Percentiles rank a stretch among this genome's conserved stretches.
Evolutionary conservation across 2,797 vertebrate species (phyloP).

Genomic region (Onychomys arenicola): DNA sequence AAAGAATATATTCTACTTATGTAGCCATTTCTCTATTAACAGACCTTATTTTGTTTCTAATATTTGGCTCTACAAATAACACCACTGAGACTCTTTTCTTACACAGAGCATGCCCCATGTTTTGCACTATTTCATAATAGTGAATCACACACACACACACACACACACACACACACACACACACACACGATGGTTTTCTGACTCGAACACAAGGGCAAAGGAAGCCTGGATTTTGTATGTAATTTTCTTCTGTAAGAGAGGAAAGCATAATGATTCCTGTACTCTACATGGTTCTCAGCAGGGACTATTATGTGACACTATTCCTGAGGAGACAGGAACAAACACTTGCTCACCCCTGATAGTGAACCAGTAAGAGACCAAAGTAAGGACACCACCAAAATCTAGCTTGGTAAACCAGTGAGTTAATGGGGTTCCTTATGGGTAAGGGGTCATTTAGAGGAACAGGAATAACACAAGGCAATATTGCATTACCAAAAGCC

Average conservation of each 20-base stretch:
- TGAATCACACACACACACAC: neutral
- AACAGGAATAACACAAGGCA: neutral
- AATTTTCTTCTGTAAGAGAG: neutral
- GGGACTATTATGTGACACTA: neutral
- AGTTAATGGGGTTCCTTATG: neutral
- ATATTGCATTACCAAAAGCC: neutral
- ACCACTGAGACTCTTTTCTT: neutral
- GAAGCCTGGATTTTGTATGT: neutral
- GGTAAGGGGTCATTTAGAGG: neutral
- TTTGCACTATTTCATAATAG: conserved; percentile 4
- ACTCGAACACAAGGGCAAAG: neutral
- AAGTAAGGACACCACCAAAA: neutral
- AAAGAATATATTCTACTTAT: neutral
- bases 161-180: neutral
- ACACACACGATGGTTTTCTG: neutral
- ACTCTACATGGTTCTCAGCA: neutral
- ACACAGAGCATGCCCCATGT: neutral
- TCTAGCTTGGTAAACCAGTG: neutral
- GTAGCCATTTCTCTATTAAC: neutral
- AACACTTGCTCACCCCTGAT: neutral
- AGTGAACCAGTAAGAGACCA: neutral
- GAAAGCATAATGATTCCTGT: neutral
- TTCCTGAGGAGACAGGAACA: neutral
- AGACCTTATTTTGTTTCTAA: neutral
- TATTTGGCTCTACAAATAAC: neutral